phyloP scores from a whole-genome alignment of 2,888 invertebrate genomes.

The Trachelus iudaicus region DNA sequence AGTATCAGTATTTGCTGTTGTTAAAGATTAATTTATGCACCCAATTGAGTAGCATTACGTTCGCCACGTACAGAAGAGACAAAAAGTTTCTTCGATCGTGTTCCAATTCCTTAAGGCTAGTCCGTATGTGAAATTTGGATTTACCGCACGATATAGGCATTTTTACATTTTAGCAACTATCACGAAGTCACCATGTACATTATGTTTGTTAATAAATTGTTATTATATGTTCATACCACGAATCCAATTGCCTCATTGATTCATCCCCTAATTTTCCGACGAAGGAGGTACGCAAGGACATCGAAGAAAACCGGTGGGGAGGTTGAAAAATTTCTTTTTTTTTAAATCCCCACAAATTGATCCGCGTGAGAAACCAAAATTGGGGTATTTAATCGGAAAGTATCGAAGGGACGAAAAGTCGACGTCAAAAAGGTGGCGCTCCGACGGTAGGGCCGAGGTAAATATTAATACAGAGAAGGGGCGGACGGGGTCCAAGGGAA shows the following conservation, averaged over 20 bases:
- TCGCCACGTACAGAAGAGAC: too few species aligned
- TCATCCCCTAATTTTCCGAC: too few species aligned
- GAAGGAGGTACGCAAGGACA: too few species aligned
- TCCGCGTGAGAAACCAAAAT: too few species aligned
- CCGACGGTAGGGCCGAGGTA: neutral
- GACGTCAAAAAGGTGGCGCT: neutral
- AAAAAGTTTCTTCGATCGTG: too few species aligned
- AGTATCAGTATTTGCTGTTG: too few species aligned
- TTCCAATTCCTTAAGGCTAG: neutral
- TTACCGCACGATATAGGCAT: neutral
- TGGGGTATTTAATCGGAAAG: neutral
- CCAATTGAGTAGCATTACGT: too few species aligned
- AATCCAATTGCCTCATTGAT: conserved; percentile 1
- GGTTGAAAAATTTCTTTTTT: too few species aligned
- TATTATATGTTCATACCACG: conserved; percentile 39
- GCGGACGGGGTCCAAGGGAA: neutral
- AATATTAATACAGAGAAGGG: neutral
- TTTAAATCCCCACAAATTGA: too few species aligned
- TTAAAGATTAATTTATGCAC: too few species aligned
- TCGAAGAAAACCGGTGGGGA: too few species aligned
- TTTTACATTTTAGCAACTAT: neutral
- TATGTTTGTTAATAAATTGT: conserved; percentile 48
- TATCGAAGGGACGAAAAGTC: neutral
- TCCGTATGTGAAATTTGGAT: neutral
- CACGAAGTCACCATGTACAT: conserved; percentile 27